Evolutionary conservation across 2,113 vertebrate genomes (phyloP).

Genomic region (Hippopotamus amphibius): DNA sequence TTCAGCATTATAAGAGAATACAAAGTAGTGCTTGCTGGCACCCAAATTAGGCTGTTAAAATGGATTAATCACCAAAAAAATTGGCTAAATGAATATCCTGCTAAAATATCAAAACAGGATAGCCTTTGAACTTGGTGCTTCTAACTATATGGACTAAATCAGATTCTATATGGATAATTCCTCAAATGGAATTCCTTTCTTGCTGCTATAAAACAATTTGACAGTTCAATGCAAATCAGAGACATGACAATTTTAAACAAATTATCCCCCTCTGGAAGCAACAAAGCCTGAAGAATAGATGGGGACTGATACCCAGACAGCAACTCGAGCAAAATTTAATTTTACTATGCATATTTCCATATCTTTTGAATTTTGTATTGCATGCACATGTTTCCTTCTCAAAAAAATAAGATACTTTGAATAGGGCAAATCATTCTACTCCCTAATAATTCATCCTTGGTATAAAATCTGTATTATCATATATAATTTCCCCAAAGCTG

Average conservation of each 20-base stretch:
- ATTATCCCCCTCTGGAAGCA: not conserved
- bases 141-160: not conserved
- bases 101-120: not conserved
- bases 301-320: not conserved
- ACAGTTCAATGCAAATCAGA: not conserved
- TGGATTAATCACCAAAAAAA: not conserved
- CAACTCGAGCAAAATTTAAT: not conserved
- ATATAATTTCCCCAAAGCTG: not conserved
- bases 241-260: not conserved
- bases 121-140: not conserved
- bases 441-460: not conserved
- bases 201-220: not conserved
- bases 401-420: not conserved
- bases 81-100: not conserved
- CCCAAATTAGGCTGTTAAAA: not conserved
- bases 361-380: not conserved
- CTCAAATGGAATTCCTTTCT: not conserved
- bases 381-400: not conserved
- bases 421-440: not conserved
- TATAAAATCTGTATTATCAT: not conserved
- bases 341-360: not conserved
- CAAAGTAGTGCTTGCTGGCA: not conserved
- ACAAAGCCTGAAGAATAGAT: not conserved
- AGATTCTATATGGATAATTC: not conserved
- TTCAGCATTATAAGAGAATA: not conserved